Evolutionary conservation across 2,888 invertebrate genomes (phyloP).

Genomic region (Miltochrista miniata): DNA sequence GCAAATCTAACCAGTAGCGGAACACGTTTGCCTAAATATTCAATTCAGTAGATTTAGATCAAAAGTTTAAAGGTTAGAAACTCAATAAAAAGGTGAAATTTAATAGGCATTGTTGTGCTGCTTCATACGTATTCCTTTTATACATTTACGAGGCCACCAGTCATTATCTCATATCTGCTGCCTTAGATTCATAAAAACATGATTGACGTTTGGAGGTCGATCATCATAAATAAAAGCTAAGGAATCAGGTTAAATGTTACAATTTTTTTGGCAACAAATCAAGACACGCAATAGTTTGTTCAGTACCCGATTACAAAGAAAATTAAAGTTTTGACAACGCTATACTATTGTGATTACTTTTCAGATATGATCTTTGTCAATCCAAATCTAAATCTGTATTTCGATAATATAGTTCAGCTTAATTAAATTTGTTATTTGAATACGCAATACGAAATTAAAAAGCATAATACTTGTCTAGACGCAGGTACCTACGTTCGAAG

Average conservation of each 20-base stretch:
- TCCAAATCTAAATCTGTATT: background rate
- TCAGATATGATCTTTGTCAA: background rate
- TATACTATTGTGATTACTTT: background rate
- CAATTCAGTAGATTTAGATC: background rate
- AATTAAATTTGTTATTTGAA: slow-evolving; percentile 2
- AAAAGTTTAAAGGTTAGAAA: slow-evolving; percentile 14
- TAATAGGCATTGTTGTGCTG: slow-evolving; percentile 26
- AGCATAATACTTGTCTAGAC: slow-evolving; percentile 9
- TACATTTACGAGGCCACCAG: slow-evolving; percentile 46
- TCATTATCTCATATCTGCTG: slow-evolving; percentile 48
- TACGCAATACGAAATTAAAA: slow-evolving; percentile 5
- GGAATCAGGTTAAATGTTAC: slow-evolving; percentile 44
- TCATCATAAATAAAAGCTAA: slow-evolving; percentile 46
- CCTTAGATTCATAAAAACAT: slow-evolving; percentile 49
- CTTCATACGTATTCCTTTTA: slow-evolving; percentile 28
- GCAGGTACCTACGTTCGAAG: slow-evolving; percentile 7
- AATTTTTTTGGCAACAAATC: slow-evolving; percentile 28
- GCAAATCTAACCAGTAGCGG: background rate
- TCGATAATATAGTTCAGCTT: background rate
- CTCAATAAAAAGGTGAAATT: slow-evolving; percentile 27
- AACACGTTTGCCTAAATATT: background rate
- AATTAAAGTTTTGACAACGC: background rate
- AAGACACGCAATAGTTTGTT: background rate
- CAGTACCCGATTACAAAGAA: slow-evolving; percentile 8
- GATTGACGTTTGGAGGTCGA: slow-evolving; percentile 59